Conservation (phyloP, 2,113 vertebrate genomes). For the Heterocephalus glaber region DNA sequence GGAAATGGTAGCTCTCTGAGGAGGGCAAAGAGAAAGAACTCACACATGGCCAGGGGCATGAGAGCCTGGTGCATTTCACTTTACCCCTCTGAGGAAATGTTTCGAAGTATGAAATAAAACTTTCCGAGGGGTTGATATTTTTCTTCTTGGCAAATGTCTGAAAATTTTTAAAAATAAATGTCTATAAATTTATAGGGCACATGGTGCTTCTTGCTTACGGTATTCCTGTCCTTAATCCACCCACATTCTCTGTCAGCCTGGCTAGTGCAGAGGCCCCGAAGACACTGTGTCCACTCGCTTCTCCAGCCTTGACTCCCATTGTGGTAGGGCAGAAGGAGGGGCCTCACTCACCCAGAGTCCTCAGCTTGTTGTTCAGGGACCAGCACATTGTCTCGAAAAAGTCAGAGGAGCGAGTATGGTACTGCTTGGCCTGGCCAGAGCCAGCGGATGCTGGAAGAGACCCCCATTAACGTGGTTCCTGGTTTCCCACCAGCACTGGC, state of each 20-base stretch:
- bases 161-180: neutral
- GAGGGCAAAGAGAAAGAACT: neutral
- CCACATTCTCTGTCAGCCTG: neutral
- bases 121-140: neutral
- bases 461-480: accelerated
- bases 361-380: neutral
- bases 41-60: neutral
- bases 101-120: slow-evolving; percentile 62
- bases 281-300: too few species aligned
- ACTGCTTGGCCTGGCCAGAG: neutral
- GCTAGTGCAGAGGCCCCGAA: neutral
- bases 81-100: neutral
- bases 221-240: slow-evolving; percentile 1
- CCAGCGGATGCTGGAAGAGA: neutral
- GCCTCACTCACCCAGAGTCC: neutral
- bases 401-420: neutral
- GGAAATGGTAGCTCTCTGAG: neutral
- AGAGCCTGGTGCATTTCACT: neutral
- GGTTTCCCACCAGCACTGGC: too few species aligned
- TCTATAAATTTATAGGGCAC: neutral
- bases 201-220: neutral
- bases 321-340: neutral
- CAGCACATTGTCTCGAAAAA: neutral
- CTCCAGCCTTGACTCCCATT: neutral
- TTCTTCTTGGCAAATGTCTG: slow-evolving; percentile 43